Evolutionary conservation across 2,888 invertebrate genomes (phyloP).

Genomic region (Timandra comae): DNA sequence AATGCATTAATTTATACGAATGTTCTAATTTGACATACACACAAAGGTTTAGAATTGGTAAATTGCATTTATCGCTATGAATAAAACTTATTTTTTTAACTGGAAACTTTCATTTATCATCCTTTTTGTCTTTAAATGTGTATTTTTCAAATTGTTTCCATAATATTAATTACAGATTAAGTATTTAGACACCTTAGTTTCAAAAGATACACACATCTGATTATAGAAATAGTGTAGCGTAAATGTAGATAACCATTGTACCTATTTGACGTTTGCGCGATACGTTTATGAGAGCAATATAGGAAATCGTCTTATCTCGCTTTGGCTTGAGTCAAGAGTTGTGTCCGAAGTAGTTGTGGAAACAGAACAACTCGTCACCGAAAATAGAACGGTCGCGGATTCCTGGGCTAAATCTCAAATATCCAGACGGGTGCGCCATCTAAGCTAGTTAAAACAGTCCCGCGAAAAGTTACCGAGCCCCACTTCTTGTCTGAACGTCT

Average conservation of each 20-base stretch:
- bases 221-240: constrained; percentile 74
- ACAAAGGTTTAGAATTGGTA: too few relatives aligned
- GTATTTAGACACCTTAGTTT: constrained; percentile 46
- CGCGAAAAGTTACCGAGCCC: constrained; percentile 80
- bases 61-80: too few relatives aligned
- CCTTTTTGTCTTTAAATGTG: constrained; percentile 1
- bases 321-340: constrained; percentile 35
- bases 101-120: constrained; percentile 4
- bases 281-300: constrained; percentile 32
- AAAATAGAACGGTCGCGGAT: constrained; percentile 76
- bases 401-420: constrained; percentile 80
- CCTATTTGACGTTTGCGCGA: constrained; percentile 51
- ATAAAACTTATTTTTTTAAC: too few relatives aligned
- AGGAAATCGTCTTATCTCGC: constrained; percentile 47
- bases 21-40: too few relatives aligned
- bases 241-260: constrained; percentile 70
- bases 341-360: constrained; percentile 45
- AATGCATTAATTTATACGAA: too few relatives aligned
- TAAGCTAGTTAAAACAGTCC: constrained; percentile 84
- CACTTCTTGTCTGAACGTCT: constrained; percentile 87
- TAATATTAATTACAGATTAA: too few relatives aligned
- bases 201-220: constrained; percentile 49
- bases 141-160: not conserved
- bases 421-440: constrained; percentile 82
- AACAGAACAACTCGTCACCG: constrained; percentile 52